Percentiles rank a stretch among this genome's conserved stretches.
These are phyloP conservation scores for Horisme vitalbata DNA, from an alignment of 2,888 invertebrate species.

Conservation along the genomic window DNA sequence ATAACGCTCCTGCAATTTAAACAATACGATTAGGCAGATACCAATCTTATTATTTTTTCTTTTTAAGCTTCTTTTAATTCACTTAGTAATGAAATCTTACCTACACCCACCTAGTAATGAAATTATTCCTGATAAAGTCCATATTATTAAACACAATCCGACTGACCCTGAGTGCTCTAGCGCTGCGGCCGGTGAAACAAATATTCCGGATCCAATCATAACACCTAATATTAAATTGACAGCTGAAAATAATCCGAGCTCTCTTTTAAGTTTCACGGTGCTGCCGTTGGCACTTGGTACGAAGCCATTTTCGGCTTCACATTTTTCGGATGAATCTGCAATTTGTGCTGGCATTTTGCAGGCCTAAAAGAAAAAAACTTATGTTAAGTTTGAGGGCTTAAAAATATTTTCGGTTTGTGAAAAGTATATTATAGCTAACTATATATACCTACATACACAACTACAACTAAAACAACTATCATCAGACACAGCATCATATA, in stretches of 20 bases:
- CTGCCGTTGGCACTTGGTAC: slow-evolving; percentile 47
- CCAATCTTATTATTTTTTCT: background rate
- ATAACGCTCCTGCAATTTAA: slow-evolving; percentile 88
- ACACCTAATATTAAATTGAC: slow-evolving; percentile 92
- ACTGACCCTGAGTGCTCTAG: slow-evolving; percentile 90
- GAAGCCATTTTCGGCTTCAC: slow-evolving; percentile 41
- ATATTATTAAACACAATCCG: slow-evolving; percentile 89
- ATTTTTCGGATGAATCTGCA: slow-evolving; percentile 45
- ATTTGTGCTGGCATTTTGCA: slow-evolving; percentile 53
- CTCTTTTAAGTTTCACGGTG: slow-evolving; percentile 86
- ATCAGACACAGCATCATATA: too few relatives aligned
- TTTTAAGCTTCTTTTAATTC: background rate
- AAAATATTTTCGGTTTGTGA: too few relatives aligned
- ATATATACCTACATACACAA: too few relatives aligned
- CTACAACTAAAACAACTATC: too few relatives aligned
- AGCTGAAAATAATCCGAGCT: slow-evolving; percentile 91
- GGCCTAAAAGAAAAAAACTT: slow-evolving; percentile 41
- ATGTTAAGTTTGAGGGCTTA: background rate
- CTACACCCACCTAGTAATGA: slow-evolving; percentile 88
- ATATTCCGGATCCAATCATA: slow-evolving; percentile 96
- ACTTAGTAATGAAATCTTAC: slow-evolving; percentile 48
- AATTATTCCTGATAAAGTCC: slow-evolving; percentile 90
- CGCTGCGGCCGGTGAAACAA: slow-evolving; percentile 91
- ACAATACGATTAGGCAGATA: too few relatives aligned
- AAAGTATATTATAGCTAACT: too few relatives aligned